phyloP scores from a whole-genome alignment of 1,140 invertebrate species.

The Drosophila willistoni region DNA sequence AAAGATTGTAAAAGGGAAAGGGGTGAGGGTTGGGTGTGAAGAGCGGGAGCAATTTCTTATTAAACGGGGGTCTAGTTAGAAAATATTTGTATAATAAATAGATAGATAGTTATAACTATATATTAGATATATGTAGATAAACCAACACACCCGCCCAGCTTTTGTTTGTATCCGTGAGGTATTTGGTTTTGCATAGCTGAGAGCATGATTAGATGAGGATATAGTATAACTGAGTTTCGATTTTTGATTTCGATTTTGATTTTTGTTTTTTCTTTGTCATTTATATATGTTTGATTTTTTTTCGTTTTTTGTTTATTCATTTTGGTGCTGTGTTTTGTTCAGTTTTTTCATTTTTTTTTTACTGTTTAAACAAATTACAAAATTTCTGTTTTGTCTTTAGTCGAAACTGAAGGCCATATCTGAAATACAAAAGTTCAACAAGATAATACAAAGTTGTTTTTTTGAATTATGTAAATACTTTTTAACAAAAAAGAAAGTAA shows the following conservation, averaged over 20 bases:
- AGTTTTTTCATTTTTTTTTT: constrained; percentile 40
- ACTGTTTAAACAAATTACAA: constrained; percentile 69
- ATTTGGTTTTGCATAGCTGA: constrained; percentile 43
- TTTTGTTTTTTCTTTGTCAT: constrained; percentile 50
- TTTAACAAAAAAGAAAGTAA: constrained; percentile 23
- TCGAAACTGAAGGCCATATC: constrained; percentile 83
- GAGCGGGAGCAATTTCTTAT: neutral
- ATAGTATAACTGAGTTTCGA: constrained; percentile 48
- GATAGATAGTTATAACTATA: constrained; percentile 34
- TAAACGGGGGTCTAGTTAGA: constrained; percentile 17
- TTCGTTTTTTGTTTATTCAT: constrained; percentile 38
- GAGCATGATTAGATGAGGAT: constrained; percentile 55
- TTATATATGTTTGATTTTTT: constrained; percentile 33
- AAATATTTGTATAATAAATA: constrained; percentile 19
- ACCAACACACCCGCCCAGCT: constrained; percentile 71
- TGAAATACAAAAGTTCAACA: constrained; percentile 81
- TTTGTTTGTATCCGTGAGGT: constrained; percentile 39
- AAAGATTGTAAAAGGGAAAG: neutral
- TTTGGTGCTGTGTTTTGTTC: constrained; percentile 46
- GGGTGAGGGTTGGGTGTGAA: neutral
- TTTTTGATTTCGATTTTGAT: constrained; percentile 63
- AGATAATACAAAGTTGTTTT: constrained; percentile 66
- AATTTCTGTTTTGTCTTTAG: constrained; percentile 68
- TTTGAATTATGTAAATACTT: constrained; percentile 40
- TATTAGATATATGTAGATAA: constrained; percentile 37